Conservation (phyloP, 2,113 vertebrate species). For the Notiomystis cincta region DNA sequence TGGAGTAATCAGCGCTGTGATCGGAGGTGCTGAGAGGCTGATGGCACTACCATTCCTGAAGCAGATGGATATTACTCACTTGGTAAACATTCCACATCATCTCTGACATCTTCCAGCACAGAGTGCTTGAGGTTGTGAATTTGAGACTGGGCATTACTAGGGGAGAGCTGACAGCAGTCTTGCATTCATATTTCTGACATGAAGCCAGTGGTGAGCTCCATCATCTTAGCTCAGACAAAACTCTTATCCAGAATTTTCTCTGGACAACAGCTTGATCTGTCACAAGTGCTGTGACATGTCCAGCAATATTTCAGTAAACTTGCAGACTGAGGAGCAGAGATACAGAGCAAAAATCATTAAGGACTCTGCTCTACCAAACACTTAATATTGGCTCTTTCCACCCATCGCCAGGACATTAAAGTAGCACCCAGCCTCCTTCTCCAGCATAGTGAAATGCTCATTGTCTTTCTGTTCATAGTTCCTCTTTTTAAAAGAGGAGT, state of each 20-base stretch:
- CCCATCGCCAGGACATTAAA: neutral
- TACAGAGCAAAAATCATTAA: neutral
- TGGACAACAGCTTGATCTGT: neutral
- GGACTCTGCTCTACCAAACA: neutral
- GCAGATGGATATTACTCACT: constrained; percentile 14
- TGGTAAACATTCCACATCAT: neutral
- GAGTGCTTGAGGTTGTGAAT: neutral
- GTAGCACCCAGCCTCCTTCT: neutral
- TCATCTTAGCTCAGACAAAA: neutral
- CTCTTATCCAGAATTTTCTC: neutral
- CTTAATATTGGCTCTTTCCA: neutral
- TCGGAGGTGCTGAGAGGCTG: constrained; percentile 88
- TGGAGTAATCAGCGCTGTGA: constrained; percentile 93
- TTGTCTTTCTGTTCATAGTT: neutral
- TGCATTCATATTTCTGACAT: neutral
- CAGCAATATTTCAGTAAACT: neutral
- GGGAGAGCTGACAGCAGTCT: neutral
- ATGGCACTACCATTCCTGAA: constrained; percentile 87
- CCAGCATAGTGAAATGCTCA: neutral
- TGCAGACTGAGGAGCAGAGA: neutral
- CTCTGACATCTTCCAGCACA: neutral
- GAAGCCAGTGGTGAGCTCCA: neutral
- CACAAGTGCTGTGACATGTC: neutral
- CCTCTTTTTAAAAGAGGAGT: neutral
- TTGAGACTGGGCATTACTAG: neutral